Evolutionary conservation across 1,140 invertebrate genomes (phyloP).

Genomic region (Diplogasteroides magnus): DNA sequence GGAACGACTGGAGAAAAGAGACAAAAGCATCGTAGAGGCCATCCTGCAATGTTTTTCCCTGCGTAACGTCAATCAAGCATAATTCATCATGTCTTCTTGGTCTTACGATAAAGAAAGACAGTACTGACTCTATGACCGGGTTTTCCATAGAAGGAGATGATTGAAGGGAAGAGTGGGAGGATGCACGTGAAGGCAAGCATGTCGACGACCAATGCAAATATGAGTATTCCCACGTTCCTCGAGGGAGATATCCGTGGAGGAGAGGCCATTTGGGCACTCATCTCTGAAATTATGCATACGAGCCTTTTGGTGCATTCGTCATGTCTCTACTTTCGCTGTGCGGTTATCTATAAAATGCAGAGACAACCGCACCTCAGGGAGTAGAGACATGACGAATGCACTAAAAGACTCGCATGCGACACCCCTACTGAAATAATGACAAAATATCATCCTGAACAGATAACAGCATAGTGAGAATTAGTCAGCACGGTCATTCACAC

Average conservation of each 20-base stretch:
- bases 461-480: neutral
- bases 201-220: constrained; percentile 43
- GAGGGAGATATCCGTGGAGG: neutral
- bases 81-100: too few relatives aligned
- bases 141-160: constrained; percentile 43
- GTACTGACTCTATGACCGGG: constrained; percentile 20
- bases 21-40: constrained; percentile 40
- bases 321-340: too few relatives aligned
- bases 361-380: too few relatives aligned
- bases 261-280: constrained; percentile 26
- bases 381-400: too few relatives aligned
- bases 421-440: too few relatives aligned
- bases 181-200: constrained; percentile 52
- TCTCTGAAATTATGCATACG: too few relatives aligned
- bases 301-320: too few relatives aligned
- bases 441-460: too few relatives aligned
- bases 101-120: too few relatives aligned
- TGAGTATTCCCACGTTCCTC: constrained; percentile 30
- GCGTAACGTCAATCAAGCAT: too few relatives aligned
- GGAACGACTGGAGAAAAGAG: constrained; percentile 29
- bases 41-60: constrained; percentile 47
- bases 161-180: constrained; percentile 50
- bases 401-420: too few relatives aligned
- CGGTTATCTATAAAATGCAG: too few relatives aligned
- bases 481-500: neutral